Evolutionary conservation across 1,140 invertebrate species (phyloP), one percentile per base, ranked within the genome.

Genomic region (Heterodera schachtii): DNA sequence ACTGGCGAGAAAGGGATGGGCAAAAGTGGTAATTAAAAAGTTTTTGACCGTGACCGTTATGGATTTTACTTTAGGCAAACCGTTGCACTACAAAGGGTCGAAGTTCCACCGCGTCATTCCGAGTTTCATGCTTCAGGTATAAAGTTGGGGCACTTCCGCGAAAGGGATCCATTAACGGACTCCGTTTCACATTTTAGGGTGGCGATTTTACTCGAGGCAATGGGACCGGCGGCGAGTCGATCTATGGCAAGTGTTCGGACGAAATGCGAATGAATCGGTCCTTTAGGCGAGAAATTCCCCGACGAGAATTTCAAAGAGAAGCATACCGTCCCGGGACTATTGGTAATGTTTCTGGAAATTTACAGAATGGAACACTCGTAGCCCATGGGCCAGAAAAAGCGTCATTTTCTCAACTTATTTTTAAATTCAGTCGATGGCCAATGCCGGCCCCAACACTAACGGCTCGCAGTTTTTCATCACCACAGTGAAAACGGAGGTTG

Each of bases 401-500:
- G 13, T 13, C 49, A 13, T 52, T 52, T 11, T 13, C 11, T 16
- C 11, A 13, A 19, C 13, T 19, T 19, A 64, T 3, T 89, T 82
- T 73, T 79, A 31, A 31, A 31, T 96, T 0, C 91, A 99, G 16
- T 86, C 79, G 19, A 84, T 84, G 82, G 81, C 84, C 46, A 98
- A 97, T 90, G 95, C 95, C 88, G 96, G 96, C n/a, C 93, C 95
- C 73, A 94, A 96, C 91, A 98, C 96, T 86, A 98, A 98, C 90
- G 96, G 96, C 19, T 97, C 95, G 78, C 97, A 98, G 91, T 98
- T 98, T 92, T 98, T 98, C 92, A 93, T 98, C 86, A 97, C 95
- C 89, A 97, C 95, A 81, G 94, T 94, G 44, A 96, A 96, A 91
- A 98, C 97, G n/a, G 64, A 80, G 79, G 81, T 82, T 57, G 13